These are phyloP conservation scores for Ctena decussata DNA, from an alignment of 2,888 invertebrate genomes.

Conservation along the genomic window DNA sequence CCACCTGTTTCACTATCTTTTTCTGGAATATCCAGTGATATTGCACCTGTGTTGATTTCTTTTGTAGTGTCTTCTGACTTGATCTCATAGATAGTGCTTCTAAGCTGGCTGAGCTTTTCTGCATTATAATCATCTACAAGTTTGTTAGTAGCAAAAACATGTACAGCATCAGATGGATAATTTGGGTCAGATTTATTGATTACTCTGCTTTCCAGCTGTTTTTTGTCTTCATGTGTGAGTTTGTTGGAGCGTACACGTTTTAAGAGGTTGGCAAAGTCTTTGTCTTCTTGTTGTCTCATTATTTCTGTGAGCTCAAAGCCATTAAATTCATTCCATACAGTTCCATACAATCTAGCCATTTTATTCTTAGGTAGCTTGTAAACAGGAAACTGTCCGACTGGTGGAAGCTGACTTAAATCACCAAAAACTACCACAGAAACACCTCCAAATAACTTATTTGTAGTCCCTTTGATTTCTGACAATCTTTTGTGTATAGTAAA, in stretches of 20 bases:
- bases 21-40: too few species aligned
- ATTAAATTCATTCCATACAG: background rate
- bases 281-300: background rate
- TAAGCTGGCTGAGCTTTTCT: too few species aligned
- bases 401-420: too few species aligned
- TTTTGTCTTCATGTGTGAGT: background rate
- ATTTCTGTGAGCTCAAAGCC: background rate
- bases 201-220: background rate
- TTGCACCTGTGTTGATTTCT: too few species aligned
- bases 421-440: too few species aligned
- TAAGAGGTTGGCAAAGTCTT: background rate
- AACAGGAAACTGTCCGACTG: too few species aligned
- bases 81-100: too few species aligned
- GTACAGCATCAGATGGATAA: background rate
- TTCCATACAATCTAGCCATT: background rate
- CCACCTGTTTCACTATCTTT: background rate
- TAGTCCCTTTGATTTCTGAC: constrained; percentile 9
- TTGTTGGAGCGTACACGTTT: background rate
- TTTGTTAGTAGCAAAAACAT: background rate
- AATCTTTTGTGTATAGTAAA: constrained; percentile 9
- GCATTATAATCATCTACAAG: background rate
- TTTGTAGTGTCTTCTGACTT: too few species aligned
- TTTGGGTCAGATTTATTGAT: background rate
- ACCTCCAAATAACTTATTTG: background rate
- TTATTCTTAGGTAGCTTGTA: too few species aligned